Evolutionary conservation across 2,888 invertebrate species (phyloP).

Genomic region (Agrochola lychnidis): DNA sequence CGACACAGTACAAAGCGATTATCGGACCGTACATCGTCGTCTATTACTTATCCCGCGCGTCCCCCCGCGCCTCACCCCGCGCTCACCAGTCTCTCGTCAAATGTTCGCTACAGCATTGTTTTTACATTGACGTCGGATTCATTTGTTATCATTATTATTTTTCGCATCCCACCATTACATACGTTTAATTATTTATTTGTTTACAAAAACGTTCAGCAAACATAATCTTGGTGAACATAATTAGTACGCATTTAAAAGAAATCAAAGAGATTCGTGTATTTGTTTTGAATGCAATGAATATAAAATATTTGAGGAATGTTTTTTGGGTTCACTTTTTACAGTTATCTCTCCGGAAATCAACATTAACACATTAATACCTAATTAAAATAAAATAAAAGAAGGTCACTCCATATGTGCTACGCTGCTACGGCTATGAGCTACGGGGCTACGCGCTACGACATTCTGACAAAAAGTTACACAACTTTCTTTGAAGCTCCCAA

Average conservation of each 20-base stretch:
- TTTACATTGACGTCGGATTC: conserved; percentile 73
- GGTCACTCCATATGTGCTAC: not conserved
- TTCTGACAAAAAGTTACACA: not conserved
- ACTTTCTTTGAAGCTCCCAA: not conserved
- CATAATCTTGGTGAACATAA: not conserved
- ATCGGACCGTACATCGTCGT: conserved; percentile 82
- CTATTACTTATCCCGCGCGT: conserved; percentile 74
- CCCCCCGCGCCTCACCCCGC: conserved; percentile 4
- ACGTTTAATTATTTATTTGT: not conserved
- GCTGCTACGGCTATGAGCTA: conserved; percentile 6
- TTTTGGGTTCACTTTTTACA: not conserved
- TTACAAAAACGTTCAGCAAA: not conserved
- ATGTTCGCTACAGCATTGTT: conserved; percentile 59
- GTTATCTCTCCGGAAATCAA: not conserved
- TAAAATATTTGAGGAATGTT: not conserved
- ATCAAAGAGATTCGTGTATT: not conserved
- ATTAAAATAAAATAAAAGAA: too few relatives aligned
- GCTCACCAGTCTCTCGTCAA: conserved; percentile 21
- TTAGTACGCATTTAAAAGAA: not conserved
- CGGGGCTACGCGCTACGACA: not conserved
- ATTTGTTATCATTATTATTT: conserved; percentile 75
- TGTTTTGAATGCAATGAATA: not conserved
- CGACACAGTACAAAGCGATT: conserved; percentile 85
- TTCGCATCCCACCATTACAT: conserved; percentile 36
- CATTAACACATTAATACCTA: not conserved